Base-by-base conservation (phyloP, 2,113 vertebrate species). In the Dromaius novaehollandiae region DNA sequence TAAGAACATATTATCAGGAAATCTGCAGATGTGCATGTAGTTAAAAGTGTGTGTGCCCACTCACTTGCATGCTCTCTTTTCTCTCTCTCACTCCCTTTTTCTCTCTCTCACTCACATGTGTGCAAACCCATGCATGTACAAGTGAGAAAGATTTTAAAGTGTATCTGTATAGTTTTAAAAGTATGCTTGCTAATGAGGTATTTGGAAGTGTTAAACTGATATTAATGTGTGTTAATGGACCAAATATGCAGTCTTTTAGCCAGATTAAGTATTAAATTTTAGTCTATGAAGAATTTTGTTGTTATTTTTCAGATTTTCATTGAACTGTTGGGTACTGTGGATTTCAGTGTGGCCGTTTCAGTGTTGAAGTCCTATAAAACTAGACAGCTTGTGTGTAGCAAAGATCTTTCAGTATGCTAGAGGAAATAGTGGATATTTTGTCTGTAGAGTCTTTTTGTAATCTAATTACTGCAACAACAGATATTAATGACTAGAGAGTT, bases 61-160 rank as follows among this genome's bases (percentile, higher is more conserved):
- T 56, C 50, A 42, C 2, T 0, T 66, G 46, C 12, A 18, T 19
- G 18, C 90, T 13, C 30, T 74, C 14, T 82, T 0, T 1, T 1
- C 64, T 73, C 13, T 3, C 40, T 36, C 40, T 77, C 34, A 75
- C 4, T 24, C 4, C 58, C 42, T 84, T 15, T 1, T 7, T 55
- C 48, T 56, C 28, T 79, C 28, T 74, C 30, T 58, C 46, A 18
- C 46, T 48, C 46, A 48, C 14, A 18, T 28, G 36, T 65, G 38
- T 26, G 63, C 19, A n/a, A 17, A 25, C 16, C 8, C 25, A 25
- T 34, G 34, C 32, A 34, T 16, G 63, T 26, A 22, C 36, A 26
- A 14, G 26, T 73, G 19, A 70, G 68, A 84, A 70, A 84, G 38
- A 64, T 25, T 50, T 82, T 3, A 89, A 42, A 18, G 20, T 86